Percentiles rank a stretch among this genome's conserved stretches.
phyloP scores from a whole-genome alignment of 2,888 invertebrate genomes.

The Andricus quercusramuli region DNA sequence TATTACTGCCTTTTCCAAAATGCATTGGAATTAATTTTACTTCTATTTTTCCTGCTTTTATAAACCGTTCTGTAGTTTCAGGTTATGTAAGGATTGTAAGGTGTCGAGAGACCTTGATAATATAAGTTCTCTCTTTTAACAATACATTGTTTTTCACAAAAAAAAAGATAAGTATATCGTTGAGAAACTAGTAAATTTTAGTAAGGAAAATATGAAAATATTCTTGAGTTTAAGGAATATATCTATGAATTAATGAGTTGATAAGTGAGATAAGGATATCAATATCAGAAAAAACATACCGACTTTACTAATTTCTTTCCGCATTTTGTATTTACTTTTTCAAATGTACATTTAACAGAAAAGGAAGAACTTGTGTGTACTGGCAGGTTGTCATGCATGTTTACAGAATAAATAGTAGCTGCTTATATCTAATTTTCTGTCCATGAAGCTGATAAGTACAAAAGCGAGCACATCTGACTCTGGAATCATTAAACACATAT shows the following conservation, averaged over 20 bases:
- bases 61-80: no score
- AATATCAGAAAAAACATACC: not conserved
- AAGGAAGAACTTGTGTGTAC: not conserved
- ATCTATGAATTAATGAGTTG: not conserved
- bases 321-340: not conserved
- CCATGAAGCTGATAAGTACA: constrained; percentile 6
- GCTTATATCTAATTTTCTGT: constrained; percentile 17
- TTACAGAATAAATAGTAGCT: constrained; percentile 12
- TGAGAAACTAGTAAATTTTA: not conserved
- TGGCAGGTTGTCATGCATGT: constrained; percentile 5
- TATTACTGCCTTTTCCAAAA: no score
- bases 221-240: no score
- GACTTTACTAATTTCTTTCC: not conserved
- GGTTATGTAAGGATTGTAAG: no score
- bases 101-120: no score
- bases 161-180: not conserved
- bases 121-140: not conserved
- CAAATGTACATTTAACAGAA: not conserved
- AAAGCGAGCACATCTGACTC: not conserved
- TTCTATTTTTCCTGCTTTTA: no score
- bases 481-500: constrained; percentile 14
- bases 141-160: not conserved
- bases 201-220: not conserved
- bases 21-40: no score
- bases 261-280: not conserved